Base-by-base conservation (phyloP, 2,888 invertebrate genomes). In the Drosophila lutescens region DNA sequence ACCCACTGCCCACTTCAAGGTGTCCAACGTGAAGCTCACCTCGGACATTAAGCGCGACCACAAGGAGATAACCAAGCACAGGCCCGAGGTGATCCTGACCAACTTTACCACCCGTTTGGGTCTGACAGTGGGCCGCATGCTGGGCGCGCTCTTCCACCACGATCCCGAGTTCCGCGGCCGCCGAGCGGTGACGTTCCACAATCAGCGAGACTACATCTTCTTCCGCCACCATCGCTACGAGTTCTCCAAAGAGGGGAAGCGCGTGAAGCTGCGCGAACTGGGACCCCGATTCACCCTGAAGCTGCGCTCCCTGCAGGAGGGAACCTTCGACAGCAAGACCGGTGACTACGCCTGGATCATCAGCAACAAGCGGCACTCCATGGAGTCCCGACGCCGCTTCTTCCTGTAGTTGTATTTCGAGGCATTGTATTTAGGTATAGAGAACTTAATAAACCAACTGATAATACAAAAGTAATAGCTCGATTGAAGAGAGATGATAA, bases 161-260 rank as follows among this genome's bases (percentile, higher is more conserved):
- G 96, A 97, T 92, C 99, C 99, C 0, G 96, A 99, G 92, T 99
- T 98, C 92, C 95, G 95, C 76, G 99, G 99, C 0, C 94, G 98
- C 4, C 94, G 99, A 72, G 98, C 96, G 0, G 98, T 98, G 72
- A 99, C 99, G 34, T 99, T 99, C 92, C 99, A 99, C 92, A 99
- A 99, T 93, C 99, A 99, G 92, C 94, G 99, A 68, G 99, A 99
- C 93, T 99, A 97, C 91, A 97, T 99, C 84, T 99, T 99, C 93
- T 99, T 99, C 91, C 95, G 99, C 63, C 99, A 99, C 92, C 99
- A 99, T 92, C 95, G 98, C 95, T 98, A 98, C 91, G 97, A 97
- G 89, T 98, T 98, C 92, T 96, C 97, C 77, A 94, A 95, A 59
- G 96, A 97, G 68, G 95, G 95, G 0, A 95, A 95, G 84, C 94